Percentiles rank a stretch among this genome's conserved stretches.
Conservation (phyloP, 2,797 vertebrate genomes). For the Propithecus deckenii region DNA sequence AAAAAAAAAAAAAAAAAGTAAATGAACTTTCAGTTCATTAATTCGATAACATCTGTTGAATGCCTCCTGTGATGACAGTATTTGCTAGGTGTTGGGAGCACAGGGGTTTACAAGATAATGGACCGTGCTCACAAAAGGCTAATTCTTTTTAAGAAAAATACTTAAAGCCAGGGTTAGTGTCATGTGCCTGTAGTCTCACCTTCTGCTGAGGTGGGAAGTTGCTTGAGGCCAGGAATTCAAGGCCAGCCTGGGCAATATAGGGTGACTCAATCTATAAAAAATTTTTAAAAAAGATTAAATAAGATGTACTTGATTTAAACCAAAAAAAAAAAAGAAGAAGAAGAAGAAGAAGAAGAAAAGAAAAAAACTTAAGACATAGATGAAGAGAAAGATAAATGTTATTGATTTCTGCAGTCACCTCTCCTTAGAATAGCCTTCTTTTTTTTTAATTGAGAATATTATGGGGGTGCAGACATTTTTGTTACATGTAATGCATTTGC, state of each 20-base stretch:
- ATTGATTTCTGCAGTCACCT: neutral
- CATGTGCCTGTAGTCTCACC: neutral
- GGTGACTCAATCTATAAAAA: neutral
- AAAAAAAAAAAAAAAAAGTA: too few relatives aligned
- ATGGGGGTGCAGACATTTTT: too few relatives aligned
- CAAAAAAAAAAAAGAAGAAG: too few relatives aligned
- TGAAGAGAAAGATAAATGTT: neutral
- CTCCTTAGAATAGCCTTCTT: neutral
- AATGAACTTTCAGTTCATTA: neutral
- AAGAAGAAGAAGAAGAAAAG: fast-evolving
- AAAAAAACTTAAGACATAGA: neutral
- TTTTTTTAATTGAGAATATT: too few relatives aligned
- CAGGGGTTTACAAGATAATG: neutral
- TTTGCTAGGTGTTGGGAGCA: neutral
- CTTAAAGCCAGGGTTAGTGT: neutral
- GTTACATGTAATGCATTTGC: too few relatives aligned
- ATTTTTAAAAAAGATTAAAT: neutral
- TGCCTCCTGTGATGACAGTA: neutral
- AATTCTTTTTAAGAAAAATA: neutral
- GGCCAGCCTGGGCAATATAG: neutral
- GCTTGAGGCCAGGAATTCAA: neutral
- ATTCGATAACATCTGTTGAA: neutral
- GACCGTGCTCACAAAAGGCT: neutral
- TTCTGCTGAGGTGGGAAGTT: neutral
- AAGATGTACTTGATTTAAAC: neutral